Percentiles rank a stretch among this genome's conserved stretches.
phyloP scores from a whole-genome alignment of 1,140 invertebrate genomes.

The Drosophila kikkawai region DNA sequence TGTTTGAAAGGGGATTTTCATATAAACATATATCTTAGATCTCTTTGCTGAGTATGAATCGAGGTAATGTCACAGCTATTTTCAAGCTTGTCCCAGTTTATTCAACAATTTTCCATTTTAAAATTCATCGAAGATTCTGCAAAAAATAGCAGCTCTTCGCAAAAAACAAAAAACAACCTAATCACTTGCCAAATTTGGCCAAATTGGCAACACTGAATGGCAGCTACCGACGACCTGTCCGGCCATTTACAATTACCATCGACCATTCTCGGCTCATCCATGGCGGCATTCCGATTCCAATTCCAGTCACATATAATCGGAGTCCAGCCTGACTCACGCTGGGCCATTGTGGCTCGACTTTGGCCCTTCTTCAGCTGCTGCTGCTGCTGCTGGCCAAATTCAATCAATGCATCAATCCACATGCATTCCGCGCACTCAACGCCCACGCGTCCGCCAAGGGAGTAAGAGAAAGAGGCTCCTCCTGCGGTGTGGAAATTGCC shows the following conservation, averaged over 20 bases:
- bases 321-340: conserved; percentile 64
- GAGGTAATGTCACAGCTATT: conserved; percentile 1
- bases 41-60: background rate
- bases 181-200: conserved; percentile 53
- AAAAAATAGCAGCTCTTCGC: conserved; percentile 5
- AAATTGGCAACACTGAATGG: conserved; percentile 58
- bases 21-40: background rate
- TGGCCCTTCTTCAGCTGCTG: conserved; percentile 49
- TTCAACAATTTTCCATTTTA: conserved; percentile 12
- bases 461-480: conserved; percentile 10
- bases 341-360: conserved; percentile 49
- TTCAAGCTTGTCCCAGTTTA: conserved; percentile 20
- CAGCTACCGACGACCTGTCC: conserved; percentile 42
- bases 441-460: conserved; percentile 50
- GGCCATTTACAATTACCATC: conserved; percentile 56
- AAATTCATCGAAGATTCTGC: conserved; percentile 10
- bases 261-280: conserved; percentile 36
- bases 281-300: conserved; percentile 41
- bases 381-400: conserved; percentile 57
- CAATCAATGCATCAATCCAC: conserved; percentile 77
- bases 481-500: conserved; percentile 45
- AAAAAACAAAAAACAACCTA: conserved; percentile 13
- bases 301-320: conserved; percentile 70
- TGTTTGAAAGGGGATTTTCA: conserved; percentile 6
- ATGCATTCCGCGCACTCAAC: conserved; percentile 9